These are phyloP conservation scores for Leucania comma DNA, from an alignment of 2,888 invertebrate genomes.

Conservation along the genomic window DNA sequence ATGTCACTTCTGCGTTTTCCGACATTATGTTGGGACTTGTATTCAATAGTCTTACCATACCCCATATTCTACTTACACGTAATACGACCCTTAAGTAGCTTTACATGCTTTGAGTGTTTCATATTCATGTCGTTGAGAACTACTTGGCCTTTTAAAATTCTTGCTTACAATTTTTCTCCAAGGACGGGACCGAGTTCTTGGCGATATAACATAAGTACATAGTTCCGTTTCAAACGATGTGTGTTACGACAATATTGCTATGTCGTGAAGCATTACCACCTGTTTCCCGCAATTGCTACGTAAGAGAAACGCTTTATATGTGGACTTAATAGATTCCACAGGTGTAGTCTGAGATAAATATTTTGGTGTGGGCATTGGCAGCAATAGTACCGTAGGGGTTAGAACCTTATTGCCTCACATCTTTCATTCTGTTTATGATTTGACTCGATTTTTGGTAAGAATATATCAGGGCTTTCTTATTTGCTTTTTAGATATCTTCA, in stretches of 20 bases:
- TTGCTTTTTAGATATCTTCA: no score
- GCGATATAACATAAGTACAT: slow-evolving; percentile 1
- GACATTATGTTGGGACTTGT: slow-evolving; percentile 16
- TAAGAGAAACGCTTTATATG: slow-evolving; percentile 12
- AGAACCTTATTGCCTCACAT: neutral
- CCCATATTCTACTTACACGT: slow-evolving; percentile 14
- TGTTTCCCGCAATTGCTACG: slow-evolving; percentile 14
- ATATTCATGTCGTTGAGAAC: slow-evolving; percentile 39
- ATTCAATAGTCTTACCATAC: slow-evolving; percentile 27
- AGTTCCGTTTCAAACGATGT: slow-evolving; percentile 9
- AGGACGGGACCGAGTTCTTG: slow-evolving; percentile 1
- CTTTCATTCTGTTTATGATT: slow-evolving; percentile 1
- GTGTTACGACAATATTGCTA: slow-evolving; percentile 1
- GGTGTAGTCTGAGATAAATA: neutral
- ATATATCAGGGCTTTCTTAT: neutral
- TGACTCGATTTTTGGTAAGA: neutral
- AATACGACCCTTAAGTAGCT: slow-evolving; percentile 41
- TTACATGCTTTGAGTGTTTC: slow-evolving; percentile 37
- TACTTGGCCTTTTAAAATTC: slow-evolving; percentile 41
- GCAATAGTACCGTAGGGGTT: slow-evolving; percentile 2
- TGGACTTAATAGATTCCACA: slow-evolving; percentile 1
- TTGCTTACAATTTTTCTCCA: slow-evolving; percentile 22
- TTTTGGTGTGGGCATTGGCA: neutral
- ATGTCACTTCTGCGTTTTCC: neutral
- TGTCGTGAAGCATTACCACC: neutral